Conservation (phyloP, 2,888 invertebrate genomes). For the Thymelicus acteon region DNA sequence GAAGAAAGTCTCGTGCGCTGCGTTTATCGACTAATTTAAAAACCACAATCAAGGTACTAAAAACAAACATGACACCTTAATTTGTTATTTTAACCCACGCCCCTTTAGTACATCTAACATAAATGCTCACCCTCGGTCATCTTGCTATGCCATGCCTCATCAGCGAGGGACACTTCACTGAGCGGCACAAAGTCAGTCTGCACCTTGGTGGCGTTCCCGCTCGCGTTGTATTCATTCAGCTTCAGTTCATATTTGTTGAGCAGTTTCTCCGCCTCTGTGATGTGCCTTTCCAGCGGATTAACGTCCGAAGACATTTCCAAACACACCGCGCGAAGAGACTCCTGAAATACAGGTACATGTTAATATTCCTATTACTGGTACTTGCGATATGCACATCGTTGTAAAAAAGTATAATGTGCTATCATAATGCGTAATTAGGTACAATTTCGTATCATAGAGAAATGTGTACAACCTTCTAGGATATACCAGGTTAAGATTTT, state of each 20-base stretch:
- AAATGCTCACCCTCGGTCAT: slow-evolving; percentile 69
- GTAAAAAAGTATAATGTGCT: too few relatives aligned
- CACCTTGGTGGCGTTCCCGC: slow-evolving; percentile 58
- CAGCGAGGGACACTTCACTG: slow-evolving; percentile 73
- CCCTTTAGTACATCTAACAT: neutral
- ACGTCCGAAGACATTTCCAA: slow-evolving; percentile 60
- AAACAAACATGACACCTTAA: neutral
- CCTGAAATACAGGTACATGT: slow-evolving; percentile 51
- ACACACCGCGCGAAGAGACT: slow-evolving; percentile 66
- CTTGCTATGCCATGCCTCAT: slow-evolving; percentile 81
- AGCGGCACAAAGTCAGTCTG: slow-evolving; percentile 72
- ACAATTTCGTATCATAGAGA: neutral
- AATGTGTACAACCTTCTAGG: too few relatives aligned
- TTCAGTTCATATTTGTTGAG: slow-evolving; percentile 84
- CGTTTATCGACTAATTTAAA: too few relatives aligned
- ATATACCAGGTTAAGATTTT: too few relatives aligned
- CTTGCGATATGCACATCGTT: neutral
- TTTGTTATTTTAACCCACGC: too few relatives aligned
- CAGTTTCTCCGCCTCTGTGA: slow-evolving; percentile 80
- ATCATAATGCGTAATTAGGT: neutral
- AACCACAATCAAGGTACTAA: too few relatives aligned
- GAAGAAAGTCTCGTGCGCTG: too few relatives aligned
- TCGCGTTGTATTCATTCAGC: slow-evolving; percentile 77
- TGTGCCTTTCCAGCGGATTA: slow-evolving; percentile 72
- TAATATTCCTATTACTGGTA: neutral